A percentile compares a stretch with the other conserved stretches of the same genome.
Evolutionary conservation across 1,140 invertebrate genomes (phyloP).

Genomic region (Aphis gossypii): DNA sequence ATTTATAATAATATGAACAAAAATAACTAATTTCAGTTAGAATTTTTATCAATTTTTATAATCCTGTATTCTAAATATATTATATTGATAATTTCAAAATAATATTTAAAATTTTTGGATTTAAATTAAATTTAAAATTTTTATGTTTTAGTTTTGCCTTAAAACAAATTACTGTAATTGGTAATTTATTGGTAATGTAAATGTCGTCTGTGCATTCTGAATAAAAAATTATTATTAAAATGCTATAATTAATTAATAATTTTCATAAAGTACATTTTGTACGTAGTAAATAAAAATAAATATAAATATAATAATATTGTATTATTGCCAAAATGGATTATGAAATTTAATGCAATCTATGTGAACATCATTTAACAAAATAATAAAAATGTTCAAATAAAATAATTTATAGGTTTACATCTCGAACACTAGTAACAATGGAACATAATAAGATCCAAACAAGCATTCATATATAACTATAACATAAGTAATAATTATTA

Average conservation of each 20-base stretch:
- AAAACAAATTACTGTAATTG: not conserved
- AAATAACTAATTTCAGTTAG: not conserved
- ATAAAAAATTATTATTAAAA: not conserved
- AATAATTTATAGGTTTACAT: not conserved
- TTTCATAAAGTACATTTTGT: not conserved
- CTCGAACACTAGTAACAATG: not conserved
- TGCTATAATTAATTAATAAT: not conserved
- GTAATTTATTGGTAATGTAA: not conserved
- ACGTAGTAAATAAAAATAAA: not conserved
- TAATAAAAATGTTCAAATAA: slow-evolving; percentile 15
- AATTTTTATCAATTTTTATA: not conserved
- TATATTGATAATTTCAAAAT: not conserved
- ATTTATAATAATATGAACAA: not conserved
- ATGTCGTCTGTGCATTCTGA: not conserved
- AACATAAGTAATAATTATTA: slow-evolving; percentile 4
- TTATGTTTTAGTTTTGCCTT: not conserved
- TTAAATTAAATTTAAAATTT: not conserved
- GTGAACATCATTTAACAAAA: not conserved
- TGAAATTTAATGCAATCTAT: not conserved
- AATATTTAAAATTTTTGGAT: not conserved
- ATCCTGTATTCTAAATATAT: not conserved
- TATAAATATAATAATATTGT: no score
- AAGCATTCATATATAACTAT: not conserved
- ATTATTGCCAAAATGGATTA: slow-evolving; percentile 5
- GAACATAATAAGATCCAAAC: not conserved